Conservation (phyloP, 1,140 invertebrate genomes). For the Scaptomyza graminum region DNA sequence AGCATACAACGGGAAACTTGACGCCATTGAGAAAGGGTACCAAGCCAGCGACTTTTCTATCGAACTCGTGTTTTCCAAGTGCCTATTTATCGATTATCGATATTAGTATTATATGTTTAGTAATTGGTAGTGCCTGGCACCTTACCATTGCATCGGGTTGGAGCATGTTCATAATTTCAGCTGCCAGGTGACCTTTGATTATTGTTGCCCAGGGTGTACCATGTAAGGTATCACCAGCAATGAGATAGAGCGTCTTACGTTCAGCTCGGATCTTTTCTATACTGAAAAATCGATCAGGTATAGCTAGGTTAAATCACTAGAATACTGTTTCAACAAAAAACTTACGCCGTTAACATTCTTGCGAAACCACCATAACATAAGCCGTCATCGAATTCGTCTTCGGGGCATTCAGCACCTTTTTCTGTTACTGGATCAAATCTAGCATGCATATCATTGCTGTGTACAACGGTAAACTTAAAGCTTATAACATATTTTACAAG, state of each 20-base stretch:
- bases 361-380: slow-evolving; percentile 93
- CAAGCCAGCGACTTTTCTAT: slow-evolving; percentile 90
- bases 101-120: background rate
- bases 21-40: slow-evolving; percentile 89
- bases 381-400: slow-evolving; percentile 84
- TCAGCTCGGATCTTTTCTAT: slow-evolving; percentile 85
- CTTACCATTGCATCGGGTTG: slow-evolving; percentile 92
- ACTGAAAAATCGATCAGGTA: slow-evolving; percentile 51
- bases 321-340: background rate
- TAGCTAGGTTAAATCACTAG: rapidly evolving
- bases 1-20: slow-evolving; percentile 89
- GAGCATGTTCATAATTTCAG: slow-evolving; percentile 90
- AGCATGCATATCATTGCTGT: slow-evolving; percentile 95
- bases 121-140: slow-evolving; percentile 31
- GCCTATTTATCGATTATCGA: slow-evolving; percentile 85
- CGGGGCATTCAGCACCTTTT: slow-evolving; percentile 87
- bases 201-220: slow-evolving; percentile 92
- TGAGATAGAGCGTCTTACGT: slow-evolving; percentile 89
- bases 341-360: slow-evolving; percentile 87
- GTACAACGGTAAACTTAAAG: slow-evolving; percentile 87
- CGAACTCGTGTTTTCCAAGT: slow-evolving; percentile 97
- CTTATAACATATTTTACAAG: background rate
- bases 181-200: slow-evolving; percentile 89
- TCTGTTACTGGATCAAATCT: slow-evolving; percentile 90
- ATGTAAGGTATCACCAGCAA: slow-evolving; percentile 95